These are phyloP conservation scores for Lacanobia wlatinum DNA, from an alignment of 2,888 invertebrate species.

Conservation along the genomic window DNA sequence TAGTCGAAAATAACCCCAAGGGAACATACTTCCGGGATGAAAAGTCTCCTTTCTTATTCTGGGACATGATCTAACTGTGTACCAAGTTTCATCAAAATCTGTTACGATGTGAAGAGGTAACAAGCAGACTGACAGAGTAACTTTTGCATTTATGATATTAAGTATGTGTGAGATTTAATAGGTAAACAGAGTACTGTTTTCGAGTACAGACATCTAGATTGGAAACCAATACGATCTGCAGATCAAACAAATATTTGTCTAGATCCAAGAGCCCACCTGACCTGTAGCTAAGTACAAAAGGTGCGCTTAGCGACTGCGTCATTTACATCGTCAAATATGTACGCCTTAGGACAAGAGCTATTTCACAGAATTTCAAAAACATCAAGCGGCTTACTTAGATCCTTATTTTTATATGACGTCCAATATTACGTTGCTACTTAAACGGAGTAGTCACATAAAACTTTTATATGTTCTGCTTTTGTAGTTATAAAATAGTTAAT, in stretches of 20 bases:
- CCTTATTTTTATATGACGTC: constrained; percentile 34
- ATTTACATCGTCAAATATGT: constrained; percentile 54
- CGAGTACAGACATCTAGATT: constrained; percentile 3
- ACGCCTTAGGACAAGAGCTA: constrained; percentile 41
- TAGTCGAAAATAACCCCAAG: too few species aligned
- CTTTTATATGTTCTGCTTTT: constrained; percentile 8
- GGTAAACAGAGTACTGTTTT: neutral
- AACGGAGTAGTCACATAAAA: constrained; percentile 17
- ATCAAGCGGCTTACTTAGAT: constrained; percentile 45
- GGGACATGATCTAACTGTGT: too few species aligned
- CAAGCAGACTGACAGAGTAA: too few species aligned
- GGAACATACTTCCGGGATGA: too few species aligned
- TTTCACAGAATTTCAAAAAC: constrained; percentile 44
- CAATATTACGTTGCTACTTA: constrained; percentile 1
- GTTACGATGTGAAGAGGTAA: too few species aligned
- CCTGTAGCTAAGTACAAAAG: constrained; percentile 36
- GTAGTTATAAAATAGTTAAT: constrained; percentile 19
- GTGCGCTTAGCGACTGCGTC: constrained; percentile 19
- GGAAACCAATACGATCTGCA: constrained; percentile 31
- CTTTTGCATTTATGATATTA: too few species aligned
- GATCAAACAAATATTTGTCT: constrained; percentile 49
- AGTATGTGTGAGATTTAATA: neutral
- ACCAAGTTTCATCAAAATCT: too few species aligned
- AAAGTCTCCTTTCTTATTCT: too few species aligned
- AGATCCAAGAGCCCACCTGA: constrained; percentile 26